A percentile compares a stretch with the other conserved stretches of the same genome.
These are phyloP conservation scores for Leucophenga maculata DNA, from an alignment of 2,888 invertebrate genomes.

Conservation along the genomic window DNA sequence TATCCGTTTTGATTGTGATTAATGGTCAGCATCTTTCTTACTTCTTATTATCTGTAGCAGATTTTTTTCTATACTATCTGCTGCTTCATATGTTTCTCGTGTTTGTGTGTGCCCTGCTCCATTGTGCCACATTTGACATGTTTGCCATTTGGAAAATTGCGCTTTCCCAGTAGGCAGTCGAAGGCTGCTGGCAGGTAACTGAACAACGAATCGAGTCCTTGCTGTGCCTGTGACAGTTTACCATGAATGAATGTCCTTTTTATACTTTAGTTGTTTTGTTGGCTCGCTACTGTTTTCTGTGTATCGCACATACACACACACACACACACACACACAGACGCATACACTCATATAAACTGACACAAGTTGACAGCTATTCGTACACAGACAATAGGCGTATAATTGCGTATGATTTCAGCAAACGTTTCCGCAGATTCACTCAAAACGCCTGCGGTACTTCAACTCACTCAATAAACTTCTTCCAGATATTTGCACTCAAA, in stretches of 20 bases:
- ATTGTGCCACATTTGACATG: conserved; percentile 55
- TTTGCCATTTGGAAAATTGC: conserved; percentile 67
- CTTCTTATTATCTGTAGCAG: conserved; percentile 21
- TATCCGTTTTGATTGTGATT: conserved; percentile 29
- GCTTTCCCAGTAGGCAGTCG: conserved; percentile 43
- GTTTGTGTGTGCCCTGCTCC: conserved; percentile 45
- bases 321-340: too few relatives aligned
- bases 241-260: conserved; percentile 9
- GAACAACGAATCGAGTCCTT: conserved; percentile 15
- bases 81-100: neutral
- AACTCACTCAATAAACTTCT: neutral
- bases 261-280: neutral
- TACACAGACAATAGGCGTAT: neutral
- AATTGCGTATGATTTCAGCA: neutral
- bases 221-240: conserved; percentile 18
- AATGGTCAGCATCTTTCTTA: conserved; percentile 17
- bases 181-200: conserved; percentile 21
- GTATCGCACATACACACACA: neutral
- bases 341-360: too few relatives aligned
- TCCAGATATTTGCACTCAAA: conserved; percentile 15
- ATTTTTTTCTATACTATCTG: conserved; percentile 43
- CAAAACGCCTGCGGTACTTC: neutral
- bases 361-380: neutral
- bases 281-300: too few relatives aligned
- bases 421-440: neutral